These are phyloP conservation scores for Xylota sylvarum DNA, from an alignment of 2,888 invertebrate genomes.

Conservation along the genomic window DNA sequence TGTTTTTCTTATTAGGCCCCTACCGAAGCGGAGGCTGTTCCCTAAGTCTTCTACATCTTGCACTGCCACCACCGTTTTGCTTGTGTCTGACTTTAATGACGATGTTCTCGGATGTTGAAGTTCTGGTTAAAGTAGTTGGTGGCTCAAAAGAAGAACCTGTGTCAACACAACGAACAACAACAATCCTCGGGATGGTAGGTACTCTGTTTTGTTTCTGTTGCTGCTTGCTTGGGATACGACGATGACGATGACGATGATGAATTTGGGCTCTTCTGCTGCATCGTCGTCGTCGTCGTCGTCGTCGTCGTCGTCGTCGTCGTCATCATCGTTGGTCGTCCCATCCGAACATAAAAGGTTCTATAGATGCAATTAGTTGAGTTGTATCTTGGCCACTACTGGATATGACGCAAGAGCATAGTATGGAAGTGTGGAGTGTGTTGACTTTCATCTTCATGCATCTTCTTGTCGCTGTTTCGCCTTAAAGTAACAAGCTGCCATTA, in stretches of 20 bases:
- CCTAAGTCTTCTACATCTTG: not conserved
- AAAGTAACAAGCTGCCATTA: conserved; percentile 73
- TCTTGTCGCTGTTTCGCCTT: conserved; percentile 45
- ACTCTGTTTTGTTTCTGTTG: conserved; percentile 50
- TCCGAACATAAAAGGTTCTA: conserved; percentile 34
- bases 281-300: conserved; percentile 12
- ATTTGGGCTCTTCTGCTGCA: conserved; percentile 36
- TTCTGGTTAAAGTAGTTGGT: conserved; percentile 44
- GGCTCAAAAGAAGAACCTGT: conserved; percentile 62
- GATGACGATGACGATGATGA: conserved; percentile 61
- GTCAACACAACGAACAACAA: conserved; percentile 59
- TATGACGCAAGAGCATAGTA: conserved; percentile 4
- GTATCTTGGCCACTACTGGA: conserved; percentile 65
- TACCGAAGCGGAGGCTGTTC: not conserved
- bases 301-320: conserved; percentile 13
- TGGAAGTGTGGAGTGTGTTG: conserved; percentile 51
- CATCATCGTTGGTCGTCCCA: conserved; percentile 7
- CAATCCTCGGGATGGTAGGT: conserved; percentile 31
- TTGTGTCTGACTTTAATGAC: conserved; percentile 54
- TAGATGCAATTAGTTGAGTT: conserved; percentile 70
- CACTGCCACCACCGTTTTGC: not conserved
- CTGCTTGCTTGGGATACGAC: not conserved
- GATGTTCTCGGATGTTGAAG: conserved; percentile 63
- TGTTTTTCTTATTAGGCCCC: conserved; percentile 75
- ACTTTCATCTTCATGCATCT: conserved; percentile 71